Evolutionary conservation across 2,888 invertebrate genomes (phyloP), one percentile per base, ranked within the genome.

Genomic region (Eupithecia subumbrata): DNA sequence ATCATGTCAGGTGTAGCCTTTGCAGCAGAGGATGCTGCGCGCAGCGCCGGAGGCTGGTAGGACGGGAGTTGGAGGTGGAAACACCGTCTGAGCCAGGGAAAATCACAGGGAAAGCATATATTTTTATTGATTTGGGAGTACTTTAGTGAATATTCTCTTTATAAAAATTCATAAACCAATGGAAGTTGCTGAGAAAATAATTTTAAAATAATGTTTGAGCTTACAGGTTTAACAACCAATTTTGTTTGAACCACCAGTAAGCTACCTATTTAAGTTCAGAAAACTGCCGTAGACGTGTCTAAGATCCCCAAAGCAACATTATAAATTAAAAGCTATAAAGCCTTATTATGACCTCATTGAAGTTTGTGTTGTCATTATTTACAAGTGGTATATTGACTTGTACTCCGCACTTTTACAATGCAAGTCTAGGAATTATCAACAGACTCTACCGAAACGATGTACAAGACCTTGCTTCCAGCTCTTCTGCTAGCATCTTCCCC

Each of bases 401-500:
- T 2, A 30, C 30, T 30, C 30, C 48, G 2, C 18, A 16, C 45
- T 16, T 45, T 45, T 45, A 45, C 45, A 30, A 30, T 30, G 30
- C 30, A 45, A 45, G 12, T 45, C 45, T 14, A 45, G 45, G 52
- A 56, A 4, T n/a, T 8, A n/a, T 25, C 25, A 60, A 25, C 22
- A 25, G 5, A 25, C 12, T 4, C 56, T 2, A n/a, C 52, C 11
- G 14, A 25, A 12, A 60, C 60, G 25, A 25, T 60, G 56, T 56
- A 56, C 22, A 22, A 11, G 11, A 25, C 12, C 14, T 7, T 2
- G 40, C n/a, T 43, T n/a, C 56, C 30, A 66, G 73, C 77, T 75
- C 56, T 69, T 5, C 30, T 9, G 8, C 75, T 73, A 77, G 84
- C 89, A 88, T 89, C 91, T 87, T 89, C 87, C 83, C 72, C 69